Evolutionary conservation across 2,113 vertebrate species (phyloP), one percentile per base, ranked within the genome.

Genomic region (Eidolon helvum): DNA sequence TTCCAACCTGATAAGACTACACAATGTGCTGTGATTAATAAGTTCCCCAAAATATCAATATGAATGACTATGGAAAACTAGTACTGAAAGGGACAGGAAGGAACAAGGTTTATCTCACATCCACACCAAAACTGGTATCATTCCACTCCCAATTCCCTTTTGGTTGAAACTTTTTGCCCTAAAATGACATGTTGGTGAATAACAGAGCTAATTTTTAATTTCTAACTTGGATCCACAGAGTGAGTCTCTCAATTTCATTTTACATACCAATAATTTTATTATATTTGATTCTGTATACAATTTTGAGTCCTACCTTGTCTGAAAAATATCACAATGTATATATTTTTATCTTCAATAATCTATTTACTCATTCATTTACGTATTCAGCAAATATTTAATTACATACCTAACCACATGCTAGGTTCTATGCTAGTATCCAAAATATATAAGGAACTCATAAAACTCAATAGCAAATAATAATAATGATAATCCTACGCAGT

Each of bases 341-440:
- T 45, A 6, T 38, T 86, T 90, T 90, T 77, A 75, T 30, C 14
- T 89, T 92, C 12, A 83, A 69, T 40, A 28, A 88, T 22, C 65
- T 24, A 90, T 71, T 69, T 14, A 83, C 48, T 94, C 55, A 66
- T 38, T 91, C 12, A 80, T 92, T 71, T 30, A 88, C 45, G 90
- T 82, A 93, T 66, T 95, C 53, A 79, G 71, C 45, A 91, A 84
- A 85, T 79, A 93, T 30, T 91, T 77, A 96, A 91, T 7, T 95
- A 10, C 59, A 75, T 48, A 80, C 35, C 40, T 89, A 88, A 43
- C 22, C 28, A 86, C 14, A 87, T 19, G 45, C 22, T 65, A 86
- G 22, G 33, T 69, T 74, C 72, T 65, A 12, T 43, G 55, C 6
- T 14, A 50, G 50, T 50, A 50, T 50, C 50, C 50, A 50, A 50